Evolutionary conservation across 2,113 vertebrate species (phyloP).

Genomic region (Syrrhaptes paradoxus): DNA sequence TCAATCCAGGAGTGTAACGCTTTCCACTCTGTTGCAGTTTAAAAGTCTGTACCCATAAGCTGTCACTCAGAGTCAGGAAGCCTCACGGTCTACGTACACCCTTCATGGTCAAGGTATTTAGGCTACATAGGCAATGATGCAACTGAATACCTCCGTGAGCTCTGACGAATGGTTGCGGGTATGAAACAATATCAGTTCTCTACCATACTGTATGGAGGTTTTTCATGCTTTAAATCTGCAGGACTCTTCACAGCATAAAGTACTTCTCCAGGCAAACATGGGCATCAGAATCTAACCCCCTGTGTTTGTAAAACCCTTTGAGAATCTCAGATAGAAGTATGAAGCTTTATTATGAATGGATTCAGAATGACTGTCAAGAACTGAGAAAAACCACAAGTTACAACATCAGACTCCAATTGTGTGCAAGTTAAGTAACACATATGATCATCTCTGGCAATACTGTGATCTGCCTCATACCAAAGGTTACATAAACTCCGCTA

Average conservation of each 20-base stretch:
- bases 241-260: neutral
- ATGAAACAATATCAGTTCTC: constrained; percentile 36
- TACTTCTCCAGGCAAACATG: neutral
- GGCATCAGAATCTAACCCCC: neutral
- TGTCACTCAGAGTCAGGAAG: constrained; percentile 31
- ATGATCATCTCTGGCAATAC: neutral
- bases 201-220: neutral
- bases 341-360: neutral
- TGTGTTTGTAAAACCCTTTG: neutral
- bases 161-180: constrained; percentile 28
- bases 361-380: neutral
- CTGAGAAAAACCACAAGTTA: neutral
- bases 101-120: constrained; percentile 63
- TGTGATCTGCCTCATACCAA: neutral
- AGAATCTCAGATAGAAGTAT: neutral
- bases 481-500: constrained; percentile 32
- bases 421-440: neutral
- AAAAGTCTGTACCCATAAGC: neutral
- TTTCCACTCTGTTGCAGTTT: neutral
- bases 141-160: constrained; percentile 39
- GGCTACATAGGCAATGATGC: constrained; percentile 46
- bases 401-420: neutral
- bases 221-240: constrained; percentile 22
- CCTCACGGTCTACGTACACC: constrained; percentile 16
- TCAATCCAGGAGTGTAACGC: neutral